Percentiles rank a stretch among this genome's conserved stretches.
phyloP scores from a whole-genome alignment of 2,113 vertebrate species.

The Tragelaphus scriptus region DNA sequence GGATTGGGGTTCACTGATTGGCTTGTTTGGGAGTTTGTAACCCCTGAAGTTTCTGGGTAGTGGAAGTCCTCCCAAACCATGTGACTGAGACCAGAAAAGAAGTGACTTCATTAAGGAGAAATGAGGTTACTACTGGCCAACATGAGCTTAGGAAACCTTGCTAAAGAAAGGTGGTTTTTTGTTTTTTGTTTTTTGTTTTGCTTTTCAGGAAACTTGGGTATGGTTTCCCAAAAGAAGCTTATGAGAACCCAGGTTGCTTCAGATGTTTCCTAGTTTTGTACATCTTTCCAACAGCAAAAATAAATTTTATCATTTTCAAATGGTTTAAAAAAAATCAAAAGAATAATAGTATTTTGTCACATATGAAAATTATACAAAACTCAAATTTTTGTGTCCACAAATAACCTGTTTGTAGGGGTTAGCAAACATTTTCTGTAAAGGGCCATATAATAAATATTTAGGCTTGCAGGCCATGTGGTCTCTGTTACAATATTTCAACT shows the following conservation, averaged over 20 bases:
- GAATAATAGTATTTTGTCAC: background rate
- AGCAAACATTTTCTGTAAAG: background rate
- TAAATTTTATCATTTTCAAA: background rate
- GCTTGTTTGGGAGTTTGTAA: background rate
- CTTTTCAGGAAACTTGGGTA: background rate
- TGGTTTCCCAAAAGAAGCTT: background rate
- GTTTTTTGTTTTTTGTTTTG: background rate
- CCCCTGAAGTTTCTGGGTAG: background rate
- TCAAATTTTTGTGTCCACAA: background rate
- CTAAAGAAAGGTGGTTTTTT: background rate
- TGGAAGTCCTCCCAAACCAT: background rate
- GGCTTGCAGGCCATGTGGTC: background rate
- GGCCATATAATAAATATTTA: background rate
- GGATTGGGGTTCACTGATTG: background rate
- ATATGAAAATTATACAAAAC: background rate
- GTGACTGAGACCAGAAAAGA: background rate
- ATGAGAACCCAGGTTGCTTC: background rate
- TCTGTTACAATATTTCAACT: background rate
- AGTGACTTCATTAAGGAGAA: background rate
- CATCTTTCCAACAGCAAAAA: background rate
- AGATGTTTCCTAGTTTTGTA: background rate
- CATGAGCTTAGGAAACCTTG: background rate
- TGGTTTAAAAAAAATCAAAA: background rate
- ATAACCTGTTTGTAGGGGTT: background rate
- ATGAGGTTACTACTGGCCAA: background rate